Base-by-base conservation (phyloP, 2,888 invertebrate genomes). In the Acholoe squamosa region DNA sequence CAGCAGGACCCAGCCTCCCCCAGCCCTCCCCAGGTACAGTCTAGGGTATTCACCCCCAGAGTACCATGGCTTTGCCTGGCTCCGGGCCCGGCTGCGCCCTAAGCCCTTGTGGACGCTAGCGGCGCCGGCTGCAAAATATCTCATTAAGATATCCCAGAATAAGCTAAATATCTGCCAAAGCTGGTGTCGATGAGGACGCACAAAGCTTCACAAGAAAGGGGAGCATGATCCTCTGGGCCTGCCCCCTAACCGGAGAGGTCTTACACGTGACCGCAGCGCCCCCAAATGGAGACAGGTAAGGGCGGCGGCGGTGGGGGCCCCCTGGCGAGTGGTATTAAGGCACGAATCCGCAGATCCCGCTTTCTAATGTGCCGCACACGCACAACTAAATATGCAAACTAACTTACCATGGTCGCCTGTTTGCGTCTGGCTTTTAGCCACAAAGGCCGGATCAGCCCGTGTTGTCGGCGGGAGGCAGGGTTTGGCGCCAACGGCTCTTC, bases 281-380 rank as follows among this genome's bases (percentile, higher is more conserved):
- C 22, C 25, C 86, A 16, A 54, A 28, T 28, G 56, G 25, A 51
- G 80, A 51, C 31, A 19, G 52, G n/a, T 86, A n/a, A 86, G 54
- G 52, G 86, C 54, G 25, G 54, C 56, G 33, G 52, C 54, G 51
- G 86, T 52, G 54, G 12, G n/a, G n/a, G 54, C 54, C 52, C 54
- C 56, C 31, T 33, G 25, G 25, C 54, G 56, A 14, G 25, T 14
- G 54, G 86, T 86, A 86, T 86, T 86, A 86, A 43, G 86, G 28
- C 28, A 22, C 25, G 33, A 28, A 86, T 86, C 86, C 28, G 25
- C 54, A 51, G 54, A 52, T 86, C 54, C 56, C 86, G 31, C 54
- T 86, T 86, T 86, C 54, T 86, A 86, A 86, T 86, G 86, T 86
- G 86, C 86, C 86, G 54, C 86, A 86, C 86, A 86, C 86, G 86